Base-by-base conservation (phyloP, 2,113 vertebrate species). In the Uropsilus gracilis region DNA sequence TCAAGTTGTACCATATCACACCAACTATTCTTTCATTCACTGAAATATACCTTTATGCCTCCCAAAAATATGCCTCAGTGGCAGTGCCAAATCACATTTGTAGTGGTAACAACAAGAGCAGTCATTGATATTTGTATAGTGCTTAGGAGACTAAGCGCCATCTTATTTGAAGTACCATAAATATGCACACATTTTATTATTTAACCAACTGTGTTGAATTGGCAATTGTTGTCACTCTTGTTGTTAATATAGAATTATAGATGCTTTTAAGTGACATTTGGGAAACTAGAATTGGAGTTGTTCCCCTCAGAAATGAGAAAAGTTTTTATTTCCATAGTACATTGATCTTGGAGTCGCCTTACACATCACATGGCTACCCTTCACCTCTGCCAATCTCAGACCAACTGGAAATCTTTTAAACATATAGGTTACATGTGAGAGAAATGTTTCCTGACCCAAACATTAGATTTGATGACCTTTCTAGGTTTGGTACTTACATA, bases 401-500 rank as follows among this genome's bases (percentile, higher is more conserved):
- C n/a, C 39, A 86, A 6, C 75, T 53, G 24, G 28, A 59, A 17
- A 32, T 32, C 75, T 61, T 22, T 22, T 37, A 46, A 72, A 66
- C n/a, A 14, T 42, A 20, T 18, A 12, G 44, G 39, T 94, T 72
- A 50, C 26, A n/a, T 44, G 22, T 44, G 57, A 46, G 85, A 72
- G 48, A 72, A 63, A 68, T 30, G 17, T 90, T 81, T 78, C 72
- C 82, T 82, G 48, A 53, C 48, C 48, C 6, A 6, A 8, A 46
- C 55, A 53, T 57, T 61, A 24, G 81, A 28, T 73, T 64, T 77
- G 73, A 59, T 57, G 68, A 76, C 24, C 39, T 64, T 28, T 46
- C 63, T 73, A 53, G 32, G 55, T 81, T 88, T 81, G 55, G 34
- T 61, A 63, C 92, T 86, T 86, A 26, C 22, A 44, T 63, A 71